phyloP scores from a whole-genome alignment of 2,888 invertebrate species.

The Miltochrista miniata region DNA sequence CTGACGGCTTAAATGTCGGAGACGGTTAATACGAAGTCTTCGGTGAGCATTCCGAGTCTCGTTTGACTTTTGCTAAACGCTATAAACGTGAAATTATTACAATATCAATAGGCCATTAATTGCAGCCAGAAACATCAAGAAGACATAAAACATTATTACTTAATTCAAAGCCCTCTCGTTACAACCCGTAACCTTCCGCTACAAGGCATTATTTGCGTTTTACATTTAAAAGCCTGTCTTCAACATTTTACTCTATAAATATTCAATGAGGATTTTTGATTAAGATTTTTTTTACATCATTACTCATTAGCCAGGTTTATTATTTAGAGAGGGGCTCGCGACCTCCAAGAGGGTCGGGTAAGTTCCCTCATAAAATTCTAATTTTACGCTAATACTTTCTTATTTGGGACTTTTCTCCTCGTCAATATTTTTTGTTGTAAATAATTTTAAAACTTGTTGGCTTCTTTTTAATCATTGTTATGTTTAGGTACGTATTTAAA shows the following conservation, averaged over 20 bases:
- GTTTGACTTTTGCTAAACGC: too few relatives aligned
- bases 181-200: slow-evolving; percentile 31
- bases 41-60: too few relatives aligned
- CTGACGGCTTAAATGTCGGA: too few relatives aligned
- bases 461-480: slow-evolving; percentile 5
- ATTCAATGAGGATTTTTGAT: slow-evolving; percentile 43
- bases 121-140: too few relatives aligned
- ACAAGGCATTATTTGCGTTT: slow-evolving; percentile 19
- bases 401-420: slow-evolving; percentile 37
- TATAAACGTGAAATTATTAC: too few relatives aligned
- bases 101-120: too few relatives aligned
- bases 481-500: too few relatives aligned
- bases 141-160: slow-evolving; percentile 7
- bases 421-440: slow-evolving; percentile 35
- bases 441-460: slow-evolving; percentile 28
- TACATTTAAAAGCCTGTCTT: slow-evolving; percentile 29
- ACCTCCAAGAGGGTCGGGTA: slow-evolving; percentile 39
- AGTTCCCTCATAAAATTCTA: slow-evolving; percentile 57
- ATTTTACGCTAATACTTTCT: slow-evolving; percentile 51
- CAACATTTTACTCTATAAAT: slow-evolving; percentile 41
- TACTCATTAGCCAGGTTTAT: slow-evolving; percentile 65
- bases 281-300: slow-evolving; percentile 58
- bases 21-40: too few relatives aligned
- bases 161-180: slow-evolving; percentile 29
- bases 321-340: slow-evolving; percentile 51